Evolutionary conservation across 2,888 invertebrate species (phyloP), one percentile per base, ranked within the genome.

Genomic region (Hypena proboscidalis): DNA sequence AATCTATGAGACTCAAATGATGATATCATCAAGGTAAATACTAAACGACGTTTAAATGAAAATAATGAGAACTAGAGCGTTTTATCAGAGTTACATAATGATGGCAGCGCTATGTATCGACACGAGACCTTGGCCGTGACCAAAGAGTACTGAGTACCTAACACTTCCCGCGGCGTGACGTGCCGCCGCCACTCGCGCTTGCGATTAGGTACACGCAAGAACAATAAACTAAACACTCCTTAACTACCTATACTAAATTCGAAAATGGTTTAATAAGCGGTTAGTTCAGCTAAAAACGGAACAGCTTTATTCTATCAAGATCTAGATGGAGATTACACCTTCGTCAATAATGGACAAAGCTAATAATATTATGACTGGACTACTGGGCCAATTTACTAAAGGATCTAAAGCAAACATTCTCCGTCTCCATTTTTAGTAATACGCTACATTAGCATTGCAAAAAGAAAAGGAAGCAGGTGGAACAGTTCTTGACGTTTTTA

Each of bases 111-210:
- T 74, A 65, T 70, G 68, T 73, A 67, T 70, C 72, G 77, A 67
- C 75, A 63, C 47, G 59, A 84, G 85, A 85, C 90, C 90, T 89
- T 90, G 89, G 88, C 90, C 89, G 80, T 90, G 90, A 90, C 89
- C 90, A 86, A 75, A 73, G 71, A 68, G 30, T 38, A 34, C 44
- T 38, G 44, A 45, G 60, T 60, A n/a, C n/a, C n/a, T n/a, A 67
- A 77, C 80, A 77, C 75, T 85, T 82, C 78, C 81, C 83, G 83
- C 80, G 80, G 66, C 72, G 75, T 74, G 74, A 71, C 75, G 68
- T 71, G 73, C 70, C 70, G 69, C 56, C 57, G 64, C 67, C 58
- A 65, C 64, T 67, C 66, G 65, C 64, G 65, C 61, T 61, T 54
- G 61, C 65, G 72, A 78, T 77, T 78, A 77, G 74, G 62, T 66